These are phyloP conservation scores for Hirtodrosophila alboralis DNA, from an alignment of 2,888 invertebrate genomes.

Conservation along the genomic window DNA sequence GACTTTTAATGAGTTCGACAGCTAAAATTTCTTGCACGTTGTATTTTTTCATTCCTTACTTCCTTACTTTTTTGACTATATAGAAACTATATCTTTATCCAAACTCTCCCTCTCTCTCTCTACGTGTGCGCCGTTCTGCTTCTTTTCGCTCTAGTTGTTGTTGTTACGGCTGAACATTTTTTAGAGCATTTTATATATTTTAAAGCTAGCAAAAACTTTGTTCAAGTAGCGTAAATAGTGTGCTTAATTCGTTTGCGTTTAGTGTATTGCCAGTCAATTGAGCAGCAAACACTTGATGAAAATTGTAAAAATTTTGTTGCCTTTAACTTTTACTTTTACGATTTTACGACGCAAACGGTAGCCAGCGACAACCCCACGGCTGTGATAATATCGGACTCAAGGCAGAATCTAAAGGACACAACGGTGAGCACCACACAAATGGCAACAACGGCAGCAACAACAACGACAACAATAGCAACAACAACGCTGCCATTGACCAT, in stretches of 20 bases:
- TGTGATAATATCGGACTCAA: slow-evolving; percentile 84
- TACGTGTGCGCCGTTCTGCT: slow-evolving; percentile 17
- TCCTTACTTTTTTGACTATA: not conserved
- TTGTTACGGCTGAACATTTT: slow-evolving; percentile 53
- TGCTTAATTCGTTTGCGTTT: slow-evolving; percentile 36
- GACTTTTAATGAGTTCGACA: slow-evolving; percentile 71
- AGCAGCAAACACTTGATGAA: slow-evolving; percentile 16
- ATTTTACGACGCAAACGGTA: too few species aligned
- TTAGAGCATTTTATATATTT: slow-evolving; percentile 54
- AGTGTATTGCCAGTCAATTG: slow-evolving; percentile 30
- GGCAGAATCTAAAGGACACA: slow-evolving; percentile 84
- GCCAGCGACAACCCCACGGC: slow-evolving; percentile 83
- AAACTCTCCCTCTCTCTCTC: not conserved
- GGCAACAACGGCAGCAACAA: slow-evolving; percentile 78
- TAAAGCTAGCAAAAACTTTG: slow-evolving; percentile 53
- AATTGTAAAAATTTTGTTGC: slow-evolving; percentile 12
- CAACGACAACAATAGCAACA: slow-evolving; percentile 77
- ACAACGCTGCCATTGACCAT: slow-evolving; percentile 67
- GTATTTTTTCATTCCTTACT: slow-evolving; percentile 10
- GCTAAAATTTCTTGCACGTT: slow-evolving; percentile 42
- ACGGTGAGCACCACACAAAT: slow-evolving; percentile 84
- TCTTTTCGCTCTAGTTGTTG: slow-evolving; percentile 42
- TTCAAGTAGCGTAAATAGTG: slow-evolving; percentile 54
- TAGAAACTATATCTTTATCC: too few species aligned
- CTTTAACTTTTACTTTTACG: not conserved